Conservation (phyloP, 2,888 invertebrate species). For the Epiperipatus broadwayi region DNA sequence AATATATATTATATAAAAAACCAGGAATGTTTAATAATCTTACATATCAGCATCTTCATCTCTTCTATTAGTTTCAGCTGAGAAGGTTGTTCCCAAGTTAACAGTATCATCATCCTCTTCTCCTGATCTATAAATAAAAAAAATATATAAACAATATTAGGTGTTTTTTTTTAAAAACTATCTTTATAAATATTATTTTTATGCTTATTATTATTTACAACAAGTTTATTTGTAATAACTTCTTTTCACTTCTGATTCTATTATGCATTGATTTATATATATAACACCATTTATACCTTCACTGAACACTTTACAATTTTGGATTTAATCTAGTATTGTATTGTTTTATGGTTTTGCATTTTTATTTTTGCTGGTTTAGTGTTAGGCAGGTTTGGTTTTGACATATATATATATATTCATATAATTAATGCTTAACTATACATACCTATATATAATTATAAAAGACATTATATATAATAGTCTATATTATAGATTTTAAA, state of each 20-base stretch:
- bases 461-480: no score
- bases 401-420: no score
- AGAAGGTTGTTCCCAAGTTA: constrained; percentile 72
- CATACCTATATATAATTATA: no score
- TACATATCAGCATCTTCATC: constrained; percentile 98
- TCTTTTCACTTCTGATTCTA: not conserved
- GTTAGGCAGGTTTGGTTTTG: no score
- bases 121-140: constrained; percentile 38
- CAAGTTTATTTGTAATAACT: not conserved
- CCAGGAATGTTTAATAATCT: no score
- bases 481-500: no score
- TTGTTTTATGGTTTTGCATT: no score
- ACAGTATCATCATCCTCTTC: constrained; percentile 83
- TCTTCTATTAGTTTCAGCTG: constrained; percentile 88
- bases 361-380: no score
- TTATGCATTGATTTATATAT: not conserved
- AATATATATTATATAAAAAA: no score
- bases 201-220: not conserved
- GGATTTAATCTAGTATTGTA: no score
- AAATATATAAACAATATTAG: constrained; percentile 11
- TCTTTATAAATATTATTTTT: constrained; percentile 6
- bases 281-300: constrained; percentile 51
- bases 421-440: no score
- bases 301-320: no score
- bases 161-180: not conserved